A percentile compares a stretch with the other conserved stretches of the same genome.
Conservation (phyloP, 2,797 vertebrate genomes). For the Mus minutoides region DNA sequence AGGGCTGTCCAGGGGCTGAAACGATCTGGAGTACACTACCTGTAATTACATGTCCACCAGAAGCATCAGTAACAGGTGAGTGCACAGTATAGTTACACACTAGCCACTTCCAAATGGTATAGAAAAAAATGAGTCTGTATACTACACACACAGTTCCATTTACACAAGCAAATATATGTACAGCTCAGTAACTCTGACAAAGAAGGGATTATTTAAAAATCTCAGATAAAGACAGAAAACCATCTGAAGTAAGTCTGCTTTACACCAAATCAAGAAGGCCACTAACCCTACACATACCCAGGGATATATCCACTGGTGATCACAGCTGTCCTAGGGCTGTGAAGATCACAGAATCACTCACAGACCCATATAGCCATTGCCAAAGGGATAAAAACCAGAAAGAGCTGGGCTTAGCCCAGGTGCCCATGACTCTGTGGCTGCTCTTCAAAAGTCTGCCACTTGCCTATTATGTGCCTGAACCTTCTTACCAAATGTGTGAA, state of each 20-base stretch:
- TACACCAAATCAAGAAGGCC: not conserved
- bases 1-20: slow-evolving; percentile 95
- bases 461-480: no score
- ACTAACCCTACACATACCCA: not conserved
- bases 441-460: not conserved
- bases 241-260: not conserved
- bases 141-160: not conserved
- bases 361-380: not conserved
- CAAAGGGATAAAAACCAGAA: not conserved
- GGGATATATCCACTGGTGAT: no score
- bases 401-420: not conserved
- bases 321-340: no score
- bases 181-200: not conserved
- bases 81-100: not conserved
- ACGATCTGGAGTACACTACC: slow-evolving; percentile 99
- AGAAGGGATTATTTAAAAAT: not conserved
- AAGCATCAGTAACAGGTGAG: not conserved
- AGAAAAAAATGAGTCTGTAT: not conserved
- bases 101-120: not conserved
- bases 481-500: not conserved
- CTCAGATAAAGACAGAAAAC: not conserved
- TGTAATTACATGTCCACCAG: slow-evolving; percentile 78
- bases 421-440: not conserved
- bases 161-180: not conserved
- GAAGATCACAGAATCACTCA: not conserved